Percentiles rank a stretch among this genome's conserved stretches.
Conservation (phyloP, 2,888 invertebrate species). For the Drymonia ruficornis region DNA sequence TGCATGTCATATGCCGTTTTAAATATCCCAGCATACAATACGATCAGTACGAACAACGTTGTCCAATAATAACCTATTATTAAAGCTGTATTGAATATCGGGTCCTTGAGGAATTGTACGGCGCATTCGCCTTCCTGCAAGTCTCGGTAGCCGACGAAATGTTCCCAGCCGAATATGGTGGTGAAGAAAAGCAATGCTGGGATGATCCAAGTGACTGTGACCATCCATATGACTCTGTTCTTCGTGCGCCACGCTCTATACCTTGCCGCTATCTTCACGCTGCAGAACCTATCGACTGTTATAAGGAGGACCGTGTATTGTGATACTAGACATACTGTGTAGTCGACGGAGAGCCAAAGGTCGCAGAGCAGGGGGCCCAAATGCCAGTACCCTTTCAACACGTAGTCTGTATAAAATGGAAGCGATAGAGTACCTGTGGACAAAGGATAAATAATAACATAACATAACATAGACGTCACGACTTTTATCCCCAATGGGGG, state of each 20-base stretch:
- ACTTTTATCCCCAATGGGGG: too few relatives aligned
- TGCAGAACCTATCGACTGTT: slow-evolving; percentile 99
- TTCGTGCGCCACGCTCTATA: slow-evolving; percentile 99
- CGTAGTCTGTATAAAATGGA: slow-evolving; percentile 99
- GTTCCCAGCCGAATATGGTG: slow-evolving; percentile 99
- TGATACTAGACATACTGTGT: slow-evolving; percentile 99
- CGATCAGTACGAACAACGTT: slow-evolving; percentile 96
- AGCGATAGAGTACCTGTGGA: slow-evolving; percentile 96
- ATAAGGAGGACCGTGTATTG: slow-evolving; percentile 99
- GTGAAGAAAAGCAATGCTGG: slow-evolving; percentile 98
- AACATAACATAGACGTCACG: too few relatives aligned
- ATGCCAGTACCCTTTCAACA: slow-evolving; percentile 98
- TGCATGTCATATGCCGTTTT: slow-evolving; percentile 99
- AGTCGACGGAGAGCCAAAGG: slow-evolving; percentile 99
- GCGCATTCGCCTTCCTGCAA: slow-evolving; percentile 95
- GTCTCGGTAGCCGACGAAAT: slow-evolving; percentile 97
- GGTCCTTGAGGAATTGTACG: slow-evolving; percentile 98
- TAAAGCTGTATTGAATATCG: slow-evolving; percentile 97
- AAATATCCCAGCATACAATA: slow-evolving; percentile 98
- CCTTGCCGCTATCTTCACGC: slow-evolving; percentile 98
- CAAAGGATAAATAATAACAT: slow-evolving; percentile 46
- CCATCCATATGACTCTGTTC: slow-evolving; percentile 96
- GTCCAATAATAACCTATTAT: slow-evolving; percentile 99
- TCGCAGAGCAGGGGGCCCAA: slow-evolving; percentile 98
- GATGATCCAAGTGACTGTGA: slow-evolving; percentile 98